Evolutionary conservation across 2,113 vertebrate species (phyloP).

Genomic region (Artemisiospiza belli): DNA sequence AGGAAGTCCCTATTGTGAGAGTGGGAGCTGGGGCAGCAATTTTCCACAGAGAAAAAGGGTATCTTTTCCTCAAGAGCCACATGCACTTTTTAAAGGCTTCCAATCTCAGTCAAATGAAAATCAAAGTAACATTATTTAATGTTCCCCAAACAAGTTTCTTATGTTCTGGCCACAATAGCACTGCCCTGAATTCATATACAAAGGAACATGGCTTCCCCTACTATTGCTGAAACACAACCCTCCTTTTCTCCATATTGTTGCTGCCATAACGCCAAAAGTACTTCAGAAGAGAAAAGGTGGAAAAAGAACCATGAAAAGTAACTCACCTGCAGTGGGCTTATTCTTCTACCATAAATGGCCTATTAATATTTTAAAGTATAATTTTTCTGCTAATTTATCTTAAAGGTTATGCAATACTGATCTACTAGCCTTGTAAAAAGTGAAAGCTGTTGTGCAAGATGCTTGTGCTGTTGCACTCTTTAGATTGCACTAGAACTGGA

Average conservation of each 20-base stretch:
- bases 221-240: not conserved
- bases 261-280: not conserved
- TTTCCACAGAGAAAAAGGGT: not conserved
- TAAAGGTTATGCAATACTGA: not conserved
- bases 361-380: not conserved
- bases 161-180: not conserved
- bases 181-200: not conserved
- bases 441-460: not conserved
- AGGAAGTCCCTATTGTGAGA: not conserved
- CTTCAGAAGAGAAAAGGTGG: not conserved
- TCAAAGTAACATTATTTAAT: not conserved
- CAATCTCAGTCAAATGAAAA: not conserved
- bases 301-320: not conserved
- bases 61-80: not conserved
- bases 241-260: not conserved
- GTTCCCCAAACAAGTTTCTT: not conserved
- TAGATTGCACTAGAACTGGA: not conserved
- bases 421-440: not conserved
- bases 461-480: not conserved
- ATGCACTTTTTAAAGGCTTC: not conserved
- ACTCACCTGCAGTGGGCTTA: not conserved
- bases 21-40: not conserved
- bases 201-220: not conserved
- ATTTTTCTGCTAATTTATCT: not conserved
- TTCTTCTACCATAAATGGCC: not conserved